Evolutionary conservation across 2,888 invertebrate species (phyloP).

Genomic region (Netelia melanura): DNA sequence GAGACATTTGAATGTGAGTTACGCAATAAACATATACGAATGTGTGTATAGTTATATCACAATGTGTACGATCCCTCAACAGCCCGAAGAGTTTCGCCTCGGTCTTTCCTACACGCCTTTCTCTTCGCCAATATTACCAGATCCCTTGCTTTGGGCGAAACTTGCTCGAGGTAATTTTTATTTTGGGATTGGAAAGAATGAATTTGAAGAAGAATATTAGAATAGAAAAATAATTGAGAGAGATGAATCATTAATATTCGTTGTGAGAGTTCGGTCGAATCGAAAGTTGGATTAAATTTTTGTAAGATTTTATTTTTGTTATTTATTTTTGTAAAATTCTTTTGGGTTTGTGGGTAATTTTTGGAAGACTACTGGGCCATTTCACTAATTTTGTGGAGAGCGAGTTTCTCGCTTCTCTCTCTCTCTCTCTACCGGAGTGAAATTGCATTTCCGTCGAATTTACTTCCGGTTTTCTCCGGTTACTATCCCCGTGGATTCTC

Average conservation of each 20-base stretch:
- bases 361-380: neutral
- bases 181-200: constrained; percentile 6
- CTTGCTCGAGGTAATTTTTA: neutral
- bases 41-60: neutral
- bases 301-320: neutral
- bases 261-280: no score
- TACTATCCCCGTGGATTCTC: neutral
- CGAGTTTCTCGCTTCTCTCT: neutral
- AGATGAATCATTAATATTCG: no score
- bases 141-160: constrained; percentile 15
- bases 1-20: constrained; percentile 40
- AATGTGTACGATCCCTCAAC: constrained; percentile 12
- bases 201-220: neutral
- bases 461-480: constrained; percentile 24
- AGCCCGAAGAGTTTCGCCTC: constrained; percentile 49
- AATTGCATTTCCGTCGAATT: constrained; percentile 35
- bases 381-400: neutral
- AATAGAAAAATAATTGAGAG: no score
- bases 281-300: neutral
- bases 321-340: neutral
- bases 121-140: constrained; percentile 37
- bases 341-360: neutral
- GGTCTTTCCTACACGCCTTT: constrained; percentile 54
- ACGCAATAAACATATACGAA: constrained; percentile 24
- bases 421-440: constrained; percentile 6